Conservation (phyloP, 1,140 invertebrate genomes). For the Sipha flava region DNA sequence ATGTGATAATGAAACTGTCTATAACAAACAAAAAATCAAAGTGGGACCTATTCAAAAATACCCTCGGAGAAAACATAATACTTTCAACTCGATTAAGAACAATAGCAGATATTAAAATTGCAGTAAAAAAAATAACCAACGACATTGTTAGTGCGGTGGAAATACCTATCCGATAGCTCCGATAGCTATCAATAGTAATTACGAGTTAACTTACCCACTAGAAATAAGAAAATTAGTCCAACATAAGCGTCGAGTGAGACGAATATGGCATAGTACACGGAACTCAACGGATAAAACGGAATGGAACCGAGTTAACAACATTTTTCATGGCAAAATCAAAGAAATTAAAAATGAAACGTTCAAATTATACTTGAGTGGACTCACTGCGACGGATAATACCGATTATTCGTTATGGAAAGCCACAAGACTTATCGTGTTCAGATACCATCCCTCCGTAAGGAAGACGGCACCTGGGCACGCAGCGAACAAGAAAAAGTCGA, state of each 20-base stretch:
- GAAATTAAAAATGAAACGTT: background rate
- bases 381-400: background rate
- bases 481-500: conserved; percentile 35
- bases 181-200: background rate
- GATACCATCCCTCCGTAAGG: background rate
- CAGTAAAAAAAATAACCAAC: background rate
- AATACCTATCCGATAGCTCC: background rate
- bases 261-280: background rate
- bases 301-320: background rate
- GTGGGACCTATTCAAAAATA: background rate
- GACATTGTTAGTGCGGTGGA: background rate
- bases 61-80: background rate
- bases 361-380: background rate
- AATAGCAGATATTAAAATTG: too few species aligned
- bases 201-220: background rate
- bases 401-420: too few species aligned
- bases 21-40: background rate
- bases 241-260: background rate
- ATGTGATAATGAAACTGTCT: background rate
- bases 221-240: background rate
- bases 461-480: conserved; percentile 35
- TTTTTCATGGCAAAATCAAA: background rate
- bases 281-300: background rate
- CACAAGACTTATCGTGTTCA: background rate
- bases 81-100: too few species aligned